Conservation (phyloP, 2,113 vertebrate species). For the Perca schrenkii region DNA sequence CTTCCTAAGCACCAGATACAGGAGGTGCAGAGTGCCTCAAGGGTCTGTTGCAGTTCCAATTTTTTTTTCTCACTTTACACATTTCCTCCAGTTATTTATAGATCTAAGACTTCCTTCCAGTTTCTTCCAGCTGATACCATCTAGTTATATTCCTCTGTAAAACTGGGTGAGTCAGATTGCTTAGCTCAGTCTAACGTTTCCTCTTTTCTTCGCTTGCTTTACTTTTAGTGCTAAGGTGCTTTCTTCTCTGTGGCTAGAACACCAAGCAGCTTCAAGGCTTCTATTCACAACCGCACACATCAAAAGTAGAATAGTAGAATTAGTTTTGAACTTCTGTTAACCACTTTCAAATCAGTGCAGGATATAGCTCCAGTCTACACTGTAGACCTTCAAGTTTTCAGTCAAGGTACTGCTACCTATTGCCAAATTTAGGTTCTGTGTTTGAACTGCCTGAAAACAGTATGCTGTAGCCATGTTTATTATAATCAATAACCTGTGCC, state of each 20-base stretch:
- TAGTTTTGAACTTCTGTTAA: background rate
- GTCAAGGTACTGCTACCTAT: background rate
- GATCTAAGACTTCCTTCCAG: slow-evolving; percentile 30
- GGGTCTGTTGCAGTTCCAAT: slow-evolving; percentile 2
- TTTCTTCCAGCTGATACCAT: background rate
- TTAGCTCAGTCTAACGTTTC: background rate
- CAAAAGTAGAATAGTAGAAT: background rate
- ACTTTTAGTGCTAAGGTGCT: background rate
- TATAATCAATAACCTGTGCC: background rate
- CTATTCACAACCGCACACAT: background rate
- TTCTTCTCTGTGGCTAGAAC: slow-evolving; percentile 14
- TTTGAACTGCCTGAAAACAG: background rate
- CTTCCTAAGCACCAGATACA: slow-evolving; percentile 13
- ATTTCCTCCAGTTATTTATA: slow-evolving; percentile 48
- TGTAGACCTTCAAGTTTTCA: background rate
- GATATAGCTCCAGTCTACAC: background rate
- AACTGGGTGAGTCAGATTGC: background rate
- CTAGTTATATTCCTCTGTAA: background rate
- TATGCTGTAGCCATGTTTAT: background rate
- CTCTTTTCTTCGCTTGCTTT: slow-evolving; percentile 33
- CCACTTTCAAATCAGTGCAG: background rate
- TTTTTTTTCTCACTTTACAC: slow-evolving; percentile 4
- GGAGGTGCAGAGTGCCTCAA: background rate
- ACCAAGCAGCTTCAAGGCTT: slow-evolving; percentile 16
- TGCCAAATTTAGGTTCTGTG: background rate